phyloP scores from a whole-genome alignment of 2,113 vertebrate species.

The Phycodurus eques region DNA sequence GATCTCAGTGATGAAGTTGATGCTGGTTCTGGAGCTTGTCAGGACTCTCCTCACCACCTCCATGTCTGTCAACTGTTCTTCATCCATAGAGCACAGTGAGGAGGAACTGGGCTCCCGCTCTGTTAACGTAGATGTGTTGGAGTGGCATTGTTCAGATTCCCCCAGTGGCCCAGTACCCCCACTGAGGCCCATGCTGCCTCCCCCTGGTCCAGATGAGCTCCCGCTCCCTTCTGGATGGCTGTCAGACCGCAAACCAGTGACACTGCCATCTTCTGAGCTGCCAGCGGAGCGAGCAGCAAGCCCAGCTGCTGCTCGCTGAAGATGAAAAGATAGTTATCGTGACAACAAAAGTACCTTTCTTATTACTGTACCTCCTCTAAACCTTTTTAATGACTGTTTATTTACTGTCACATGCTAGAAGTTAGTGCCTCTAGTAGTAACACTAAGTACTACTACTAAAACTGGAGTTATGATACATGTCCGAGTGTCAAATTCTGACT shows the following conservation, averaged over 20 bases:
- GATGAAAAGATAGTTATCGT: not conserved
- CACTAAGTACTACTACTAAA: too few species aligned
- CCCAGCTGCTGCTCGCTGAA: conserved; percentile 91
- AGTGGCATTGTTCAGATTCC: conserved; percentile 93
- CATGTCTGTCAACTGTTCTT: conserved; percentile 95
- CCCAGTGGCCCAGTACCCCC: conserved; percentile 65
- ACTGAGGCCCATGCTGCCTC: conserved; percentile 71
- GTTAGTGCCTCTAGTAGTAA: too few species aligned
- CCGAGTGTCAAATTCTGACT: too few species aligned
- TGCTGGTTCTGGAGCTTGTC: conserved; percentile 89
- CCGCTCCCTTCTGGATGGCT: conserved; percentile 54
- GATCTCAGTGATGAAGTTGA: conserved; percentile 98
- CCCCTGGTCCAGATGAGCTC: conserved; percentile 32
- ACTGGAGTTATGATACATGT: too few species aligned
- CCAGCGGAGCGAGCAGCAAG: conserved; percentile 84
- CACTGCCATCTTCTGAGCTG: conserved; percentile 58
- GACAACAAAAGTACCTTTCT: not conserved
- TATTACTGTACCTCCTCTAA: not conserved
- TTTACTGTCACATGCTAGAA: not conserved
- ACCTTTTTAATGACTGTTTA: not conserved
- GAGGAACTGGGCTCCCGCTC: conserved; percentile 98
- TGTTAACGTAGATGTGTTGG: conserved; percentile 95
- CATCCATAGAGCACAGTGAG: conserved; percentile 96
- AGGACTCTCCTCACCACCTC: conserved; percentile 96
- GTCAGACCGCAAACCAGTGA: conserved; percentile 52